These are phyloP conservation scores for Enteromius afrohamiltoni DNA, from an alignment of 2,797 vertebrate species.

Conservation along the genomic window DNA sequence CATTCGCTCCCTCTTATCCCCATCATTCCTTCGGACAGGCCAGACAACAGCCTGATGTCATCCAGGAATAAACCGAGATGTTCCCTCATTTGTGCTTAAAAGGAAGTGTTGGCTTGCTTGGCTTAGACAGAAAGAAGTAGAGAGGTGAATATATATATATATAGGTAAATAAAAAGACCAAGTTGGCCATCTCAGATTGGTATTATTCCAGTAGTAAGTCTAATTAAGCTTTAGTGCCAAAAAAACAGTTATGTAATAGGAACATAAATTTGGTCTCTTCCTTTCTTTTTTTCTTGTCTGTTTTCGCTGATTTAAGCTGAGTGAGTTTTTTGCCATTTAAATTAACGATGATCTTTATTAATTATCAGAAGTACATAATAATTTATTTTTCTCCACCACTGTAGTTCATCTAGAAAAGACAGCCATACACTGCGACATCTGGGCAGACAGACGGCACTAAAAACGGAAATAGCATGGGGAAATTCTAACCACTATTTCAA, in stretches of 20 bases:
- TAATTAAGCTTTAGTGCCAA: slow-evolving; percentile 43
- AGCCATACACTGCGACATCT: slow-evolving; percentile 18
- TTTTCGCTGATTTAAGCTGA: neutral
- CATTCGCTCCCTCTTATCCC: slow-evolving; percentile 62
- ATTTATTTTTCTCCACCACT: neutral
- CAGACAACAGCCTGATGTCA: slow-evolving; percentile 77
- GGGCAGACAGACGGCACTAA: slow-evolving; percentile 34
- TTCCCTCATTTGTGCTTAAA: slow-evolving; percentile 62
- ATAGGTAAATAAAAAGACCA: slow-evolving; percentile 1
- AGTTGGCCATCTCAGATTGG: slow-evolving; percentile 27
- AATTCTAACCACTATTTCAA: slow-evolving; percentile 47
- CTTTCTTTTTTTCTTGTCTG: neutral
- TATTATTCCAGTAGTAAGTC: slow-evolving; percentile 43
- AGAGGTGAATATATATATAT: neutral
- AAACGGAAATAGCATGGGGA: slow-evolving; percentile 47
- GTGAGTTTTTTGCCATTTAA: neutral
- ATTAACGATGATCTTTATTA: neutral
- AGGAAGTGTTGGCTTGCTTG: slow-evolving; percentile 42
- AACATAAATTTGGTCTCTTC: neutral
- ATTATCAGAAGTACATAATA: neutral
- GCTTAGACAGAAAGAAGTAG: neutral
- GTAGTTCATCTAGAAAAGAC: slow-evolving; percentile 26
- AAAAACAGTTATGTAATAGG: slow-evolving; percentile 1
- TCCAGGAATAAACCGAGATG: slow-evolving; percentile 73
- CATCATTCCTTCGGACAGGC: slow-evolving; percentile 73